Percentiles rank a stretch among this genome's conserved stretches.
phyloP scores from a whole-genome alignment of 2,113 vertebrate genomes.

The Melanerpes aurifrons region DNA sequence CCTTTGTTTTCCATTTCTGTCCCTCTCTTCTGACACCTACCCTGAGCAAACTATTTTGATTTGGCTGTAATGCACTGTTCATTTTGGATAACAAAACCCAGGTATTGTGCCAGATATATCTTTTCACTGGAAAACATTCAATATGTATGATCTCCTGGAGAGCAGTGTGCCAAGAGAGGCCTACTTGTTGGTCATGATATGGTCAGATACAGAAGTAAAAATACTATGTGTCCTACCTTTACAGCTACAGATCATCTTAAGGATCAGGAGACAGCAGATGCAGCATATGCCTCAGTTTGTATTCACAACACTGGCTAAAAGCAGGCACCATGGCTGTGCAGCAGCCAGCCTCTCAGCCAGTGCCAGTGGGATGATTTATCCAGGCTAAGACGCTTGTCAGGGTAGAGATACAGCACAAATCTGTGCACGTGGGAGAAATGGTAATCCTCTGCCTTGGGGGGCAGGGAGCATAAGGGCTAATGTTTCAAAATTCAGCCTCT shows the following conservation, averaged over 20 bases:
- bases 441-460: neutral
- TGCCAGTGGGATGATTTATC: neutral
- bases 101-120: neutral
- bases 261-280: neutral
- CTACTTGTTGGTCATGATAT: neutral
- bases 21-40: neutral
- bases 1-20: neutral
- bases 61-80: fast-evolving
- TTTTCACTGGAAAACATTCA: neutral
- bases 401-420: neutral
- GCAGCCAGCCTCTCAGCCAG: neutral
- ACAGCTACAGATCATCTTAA: neutral
- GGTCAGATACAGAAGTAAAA: neutral
- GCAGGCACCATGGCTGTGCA: fast-evolving
- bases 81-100: neutral
- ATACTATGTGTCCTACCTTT: neutral
- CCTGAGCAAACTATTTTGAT: neutral
- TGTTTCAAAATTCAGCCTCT: neutral
- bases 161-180: neutral
- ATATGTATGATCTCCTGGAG: neutral
- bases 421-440: fast-evolving
- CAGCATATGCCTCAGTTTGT: neutral
- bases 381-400: fast-evolving
- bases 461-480: neutral
- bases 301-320: neutral